These are phyloP conservation scores for Eptatretus atami DNA, from an alignment of 2,797 vertebrate genomes.

Conservation along the genomic window DNA sequence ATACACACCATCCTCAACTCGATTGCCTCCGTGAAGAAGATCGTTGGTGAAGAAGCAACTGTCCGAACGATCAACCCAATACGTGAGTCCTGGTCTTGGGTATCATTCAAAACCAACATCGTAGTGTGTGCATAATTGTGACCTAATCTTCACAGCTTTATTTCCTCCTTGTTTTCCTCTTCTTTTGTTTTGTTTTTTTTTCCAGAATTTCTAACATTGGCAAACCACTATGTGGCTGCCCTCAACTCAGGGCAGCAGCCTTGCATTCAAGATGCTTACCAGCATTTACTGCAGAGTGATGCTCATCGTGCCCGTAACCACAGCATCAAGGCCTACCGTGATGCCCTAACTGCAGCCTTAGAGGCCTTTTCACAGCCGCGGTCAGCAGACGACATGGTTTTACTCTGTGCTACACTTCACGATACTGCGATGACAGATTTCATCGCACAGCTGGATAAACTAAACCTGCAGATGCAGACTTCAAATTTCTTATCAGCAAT, in stretches of 20 bases:
- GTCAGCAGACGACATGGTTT: background rate
- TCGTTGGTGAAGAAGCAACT: background rate
- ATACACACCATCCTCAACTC: background rate
- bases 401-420: background rate
- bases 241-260: constrained; percentile 1
- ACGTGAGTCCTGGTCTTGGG: background rate
- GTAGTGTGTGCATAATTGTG: too few species aligned
- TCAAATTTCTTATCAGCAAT: background rate
- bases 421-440: background rate
- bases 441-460: background rate
- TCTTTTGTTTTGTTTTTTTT: background rate
- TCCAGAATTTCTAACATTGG: background rate
- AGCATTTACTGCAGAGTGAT: background rate
- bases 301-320: background rate
- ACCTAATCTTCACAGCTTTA: too few species aligned
- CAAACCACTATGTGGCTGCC: constrained; percentile 3
- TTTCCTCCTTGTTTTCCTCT: background rate
- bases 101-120: too few species aligned
- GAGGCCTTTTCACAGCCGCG: background rate
- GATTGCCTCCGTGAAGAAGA: background rate
- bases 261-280: background rate
- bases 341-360: background rate
- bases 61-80: constrained; percentile 2
- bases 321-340: background rate
- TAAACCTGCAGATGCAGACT: constrained; percentile 1